Base-by-base conservation (phyloP, 2,797 vertebrate species). In the Manis javanica region DNA sequence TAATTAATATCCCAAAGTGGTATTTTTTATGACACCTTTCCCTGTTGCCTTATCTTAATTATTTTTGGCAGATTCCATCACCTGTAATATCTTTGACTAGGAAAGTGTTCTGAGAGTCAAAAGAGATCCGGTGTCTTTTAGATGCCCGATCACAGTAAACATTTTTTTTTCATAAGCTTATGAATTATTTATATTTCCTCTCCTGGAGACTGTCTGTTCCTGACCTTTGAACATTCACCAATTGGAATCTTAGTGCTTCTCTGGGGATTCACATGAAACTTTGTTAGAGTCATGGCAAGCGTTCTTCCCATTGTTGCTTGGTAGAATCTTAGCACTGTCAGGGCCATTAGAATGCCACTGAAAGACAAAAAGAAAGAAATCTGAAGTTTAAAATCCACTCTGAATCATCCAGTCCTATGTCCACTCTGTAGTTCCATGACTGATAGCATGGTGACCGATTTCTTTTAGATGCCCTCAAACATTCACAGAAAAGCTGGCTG, bases 101-200 rank as follows among this genome's bases (percentile, higher is more conserved):
- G 39, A 63, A 87, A 59, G 69, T 2, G n/a, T 37, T 83, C 31
- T 61, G n/a, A 63, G 51, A 88, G 53, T 79, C 42, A 39, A 39
- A 39, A 39, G 37, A 39, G 37, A 5, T 5, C 37, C 37, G 37
- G 37, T 39, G 37, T 39, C 37, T 39, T 39, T 39, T 39, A 39
- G 37, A 39, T 39, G 37, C 37, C 37, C 37, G 37, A 14, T 46
- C 37, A 46, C 21, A 46, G 51, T 31, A 39, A 39, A 39, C 37
- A 39, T 39, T 39, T 46, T 84, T 84, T 97, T 88, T 77, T 57
- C n/a, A 61, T 74, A 61, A 49, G 42, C 31, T 49, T 66, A 78
- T 92, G 26, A 94, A 84, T 78, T 90, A 75, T 66, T 75, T 64
- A 42, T 37, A 42, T 71, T 79, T 90, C 69, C 49, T 94, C 51